Evolutionary conservation across 2,113 vertebrate genomes (phyloP).

Genomic region (Ochotona princeps): DNA sequence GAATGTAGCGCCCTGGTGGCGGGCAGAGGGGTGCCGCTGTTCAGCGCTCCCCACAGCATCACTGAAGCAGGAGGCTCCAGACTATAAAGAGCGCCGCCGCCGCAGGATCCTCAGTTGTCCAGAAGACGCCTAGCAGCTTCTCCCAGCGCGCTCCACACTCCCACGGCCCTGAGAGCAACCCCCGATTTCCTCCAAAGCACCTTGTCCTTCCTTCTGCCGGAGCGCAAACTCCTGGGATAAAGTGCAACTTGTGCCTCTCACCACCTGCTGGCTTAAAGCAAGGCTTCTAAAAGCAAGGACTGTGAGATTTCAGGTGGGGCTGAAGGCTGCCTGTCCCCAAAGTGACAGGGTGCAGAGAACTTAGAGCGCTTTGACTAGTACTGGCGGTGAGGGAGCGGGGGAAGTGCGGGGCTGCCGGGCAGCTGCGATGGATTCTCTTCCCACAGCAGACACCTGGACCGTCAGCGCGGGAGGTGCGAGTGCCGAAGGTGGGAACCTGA

Average conservation of each 20-base stretch:
- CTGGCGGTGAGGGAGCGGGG: background rate
- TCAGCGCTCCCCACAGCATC: slow-evolving; percentile 9
- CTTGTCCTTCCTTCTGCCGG: background rate
- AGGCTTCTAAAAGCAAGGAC: background rate
- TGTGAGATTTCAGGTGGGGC: background rate
- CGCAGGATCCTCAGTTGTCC: background rate
- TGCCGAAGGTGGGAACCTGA: slow-evolving; percentile 68
- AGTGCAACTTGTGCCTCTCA: background rate
- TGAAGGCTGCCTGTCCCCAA: background rate
- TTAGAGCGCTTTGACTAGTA: background rate
- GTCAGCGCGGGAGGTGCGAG: background rate
- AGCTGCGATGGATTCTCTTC: slow-evolving; percentile 71
- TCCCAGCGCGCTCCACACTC: background rate
- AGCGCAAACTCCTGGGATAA: background rate
- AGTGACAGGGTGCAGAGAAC: background rate
- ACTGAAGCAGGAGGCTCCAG: background rate
- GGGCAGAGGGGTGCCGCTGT: background rate
- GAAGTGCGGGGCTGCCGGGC: background rate
- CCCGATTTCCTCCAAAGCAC: background rate
- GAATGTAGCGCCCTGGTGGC: background rate
- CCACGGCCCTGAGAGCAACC: background rate
- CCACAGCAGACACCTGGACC: slow-evolving; percentile 67
- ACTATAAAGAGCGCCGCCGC: slow-evolving; percentile 21
- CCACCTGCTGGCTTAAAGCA: background rate
- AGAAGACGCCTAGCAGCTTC: background rate